These are phyloP conservation scores for Teleiodes luculella DNA, from an alignment of 2,888 invertebrate genomes.

Conservation along the genomic window DNA sequence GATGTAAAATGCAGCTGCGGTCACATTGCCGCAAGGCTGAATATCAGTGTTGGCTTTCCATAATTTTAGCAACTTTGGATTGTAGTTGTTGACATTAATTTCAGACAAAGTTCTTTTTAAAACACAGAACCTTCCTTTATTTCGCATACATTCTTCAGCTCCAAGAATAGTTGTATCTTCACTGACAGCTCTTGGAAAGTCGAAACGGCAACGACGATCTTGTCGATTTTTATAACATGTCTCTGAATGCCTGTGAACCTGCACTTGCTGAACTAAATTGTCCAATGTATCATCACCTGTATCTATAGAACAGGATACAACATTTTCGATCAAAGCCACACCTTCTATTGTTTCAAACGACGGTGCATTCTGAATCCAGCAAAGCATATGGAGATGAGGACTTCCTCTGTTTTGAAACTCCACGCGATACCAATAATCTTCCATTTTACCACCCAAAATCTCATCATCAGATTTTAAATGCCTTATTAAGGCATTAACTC, in stretches of 20 bases:
- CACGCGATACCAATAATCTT: constrained; percentile 14
- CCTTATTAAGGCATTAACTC: constrained; percentile 26
- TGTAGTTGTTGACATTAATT: constrained; percentile 2
- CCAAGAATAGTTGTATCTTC: constrained; percentile 27
- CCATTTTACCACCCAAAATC: background rate
- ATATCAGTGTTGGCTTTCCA: constrained; percentile 30
- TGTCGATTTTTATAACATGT: constrained; percentile 28
- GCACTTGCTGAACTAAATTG: constrained; percentile 20
- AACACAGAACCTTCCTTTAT: constrained; percentile 27
- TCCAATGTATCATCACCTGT: background rate
- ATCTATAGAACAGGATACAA: constrained; percentile 30
- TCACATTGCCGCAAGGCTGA: constrained; percentile 25
- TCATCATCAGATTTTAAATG: background rate
- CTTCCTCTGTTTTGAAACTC: constrained; percentile 18
- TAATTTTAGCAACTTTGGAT: constrained; percentile 21
- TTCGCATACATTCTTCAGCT: constrained; percentile 33
- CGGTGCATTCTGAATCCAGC: constrained; percentile 31
- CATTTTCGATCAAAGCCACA: constrained; percentile 24
- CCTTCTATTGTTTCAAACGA: constrained; percentile 25
- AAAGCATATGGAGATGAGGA: constrained; percentile 16
- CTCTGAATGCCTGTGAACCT: constrained; percentile 28
- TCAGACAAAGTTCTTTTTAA: constrained; percentile 5
- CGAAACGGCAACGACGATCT: constrained; percentile 26
- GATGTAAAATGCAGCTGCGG: constrained; percentile 21
- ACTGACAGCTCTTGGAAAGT: constrained; percentile 28